Base-by-base conservation (phyloP, 2,888 invertebrate genomes). In the Scaptomyza flava region DNA sequence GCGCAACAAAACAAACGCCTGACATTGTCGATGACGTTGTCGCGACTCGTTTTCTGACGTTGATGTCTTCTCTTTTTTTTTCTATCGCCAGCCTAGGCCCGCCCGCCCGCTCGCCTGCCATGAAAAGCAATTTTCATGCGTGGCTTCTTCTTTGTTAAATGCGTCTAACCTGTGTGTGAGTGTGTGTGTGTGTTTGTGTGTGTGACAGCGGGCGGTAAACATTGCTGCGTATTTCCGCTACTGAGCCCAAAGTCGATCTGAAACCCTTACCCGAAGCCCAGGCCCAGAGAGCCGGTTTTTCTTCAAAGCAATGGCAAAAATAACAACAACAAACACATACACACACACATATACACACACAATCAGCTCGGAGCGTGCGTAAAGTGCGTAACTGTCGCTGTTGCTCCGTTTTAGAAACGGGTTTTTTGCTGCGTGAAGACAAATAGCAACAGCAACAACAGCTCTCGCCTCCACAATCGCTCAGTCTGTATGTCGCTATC, bases 121-220 rank as follows among this genome's bases (percentile, higher is more conserved):
- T 79, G 85, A 79, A 82, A 87, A 87, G 85, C 85, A 84, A 84
- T 82, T 82, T 82, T 82, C 82, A 82, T 82, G 87, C 82, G 87
- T 82, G 82, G 87, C 82, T 87, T 82, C 87, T 81, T 81, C 81
- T 86, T 79, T 70, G 69, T 84, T 75, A 56, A 71, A 51, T 69
- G 38, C 53, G 67, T 58, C 38, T 43, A 33, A 33, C 51, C 11
- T 36, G 27, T 12, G 56, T 46, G 66, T 41, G 59, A 61, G 62
- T 60, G 45, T 69, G 51, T 68, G 43, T n/a, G n/a, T 36, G 27
- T 12, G 56, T 46, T 64, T 41, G 59, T 64, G 62, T 60, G 45
- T 69, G 51, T 68, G 43, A 38, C 81, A 66, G 61, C 69, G 61
- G 69, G 81, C 72, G 79, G 81, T 77, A 73, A 76, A 73, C 73